A percentile compares a stretch with the other conserved stretches of the same genome.
Evolutionary conservation across 2,113 vertebrate species (phyloP).

Genomic region (Callaeas wilsoni): DNA sequence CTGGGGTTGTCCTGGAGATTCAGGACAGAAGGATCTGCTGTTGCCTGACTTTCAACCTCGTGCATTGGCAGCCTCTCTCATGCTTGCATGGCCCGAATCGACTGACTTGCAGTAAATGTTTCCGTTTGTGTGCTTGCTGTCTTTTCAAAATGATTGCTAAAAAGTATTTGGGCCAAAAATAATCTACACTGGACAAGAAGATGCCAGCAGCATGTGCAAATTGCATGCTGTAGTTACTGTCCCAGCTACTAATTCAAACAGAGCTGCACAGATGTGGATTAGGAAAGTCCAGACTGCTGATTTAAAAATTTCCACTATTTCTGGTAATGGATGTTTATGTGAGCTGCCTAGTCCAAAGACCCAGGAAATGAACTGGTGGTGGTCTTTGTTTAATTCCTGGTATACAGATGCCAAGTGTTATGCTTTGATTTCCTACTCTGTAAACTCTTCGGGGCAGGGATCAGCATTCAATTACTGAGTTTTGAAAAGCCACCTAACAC

Average conservation of each 20-base stretch:
- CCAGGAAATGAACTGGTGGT: not conserved
- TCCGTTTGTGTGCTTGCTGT: not conserved
- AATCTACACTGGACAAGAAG: not conserved
- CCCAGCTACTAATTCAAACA: not conserved
- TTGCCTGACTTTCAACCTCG: not conserved
- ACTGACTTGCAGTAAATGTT: not conserved
- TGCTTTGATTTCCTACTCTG: constrained; percentile 43
- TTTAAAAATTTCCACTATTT: not conserved
- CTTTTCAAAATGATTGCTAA: not conserved
- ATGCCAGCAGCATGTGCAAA: not conserved
- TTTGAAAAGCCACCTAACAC: constrained; percentile 50
- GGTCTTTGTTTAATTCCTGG: constrained; percentile 19
- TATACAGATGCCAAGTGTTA: constrained; percentile 29
- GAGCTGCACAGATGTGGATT: not conserved
- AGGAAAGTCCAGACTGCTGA: not conserved
- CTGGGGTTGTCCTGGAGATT: not conserved
- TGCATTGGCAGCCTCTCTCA: not conserved
- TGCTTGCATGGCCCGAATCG: not conserved
- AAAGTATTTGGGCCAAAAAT: constrained; percentile 14
- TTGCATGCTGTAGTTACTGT: not conserved
- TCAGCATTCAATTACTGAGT: constrained; percentile 46
- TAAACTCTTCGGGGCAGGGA: constrained; percentile 37
- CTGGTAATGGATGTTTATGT: not conserved
- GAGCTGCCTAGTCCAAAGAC: not conserved
- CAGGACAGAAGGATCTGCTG: not conserved